These are phyloP conservation scores for Cephus cinctus DNA, from an alignment of 1,140 invertebrate species.

Conservation along the genomic window DNA sequence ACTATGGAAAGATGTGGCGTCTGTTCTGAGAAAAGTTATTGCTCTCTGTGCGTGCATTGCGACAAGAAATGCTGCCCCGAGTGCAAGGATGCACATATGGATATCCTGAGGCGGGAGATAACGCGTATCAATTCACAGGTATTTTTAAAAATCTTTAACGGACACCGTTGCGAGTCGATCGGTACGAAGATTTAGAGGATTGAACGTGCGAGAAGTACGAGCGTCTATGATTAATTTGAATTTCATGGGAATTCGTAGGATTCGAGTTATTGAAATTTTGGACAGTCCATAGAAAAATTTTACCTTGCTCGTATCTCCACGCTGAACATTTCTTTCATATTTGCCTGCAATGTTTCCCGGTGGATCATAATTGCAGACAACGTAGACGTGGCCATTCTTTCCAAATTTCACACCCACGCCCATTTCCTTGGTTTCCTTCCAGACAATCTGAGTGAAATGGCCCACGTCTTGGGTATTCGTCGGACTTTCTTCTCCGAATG, in stretches of 20 bases:
- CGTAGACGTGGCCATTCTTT: conserved; percentile 57
- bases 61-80: conserved; percentile 90
- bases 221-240: too few species aligned
- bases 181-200: too few species aligned
- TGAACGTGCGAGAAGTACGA: too few species aligned
- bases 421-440: conserved; percentile 62
- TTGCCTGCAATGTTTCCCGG: conserved; percentile 65
- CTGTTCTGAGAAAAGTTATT: conserved; percentile 93
- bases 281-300: too few species aligned
- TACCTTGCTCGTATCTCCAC: too few species aligned
- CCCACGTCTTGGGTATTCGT: conserved; percentile 33
- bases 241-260: too few species aligned
- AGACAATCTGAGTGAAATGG: conserved; percentile 66
- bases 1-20: conserved; percentile 85
- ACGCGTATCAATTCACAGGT: conserved; percentile 90
- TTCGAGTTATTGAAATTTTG: too few species aligned
- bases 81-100: conserved; percentile 93
- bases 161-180: too few species aligned
- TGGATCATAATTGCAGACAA: conserved; percentile 71
- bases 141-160: too few species aligned
- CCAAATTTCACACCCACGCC: conserved; percentile 61
- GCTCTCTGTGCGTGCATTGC: conserved; percentile 87
- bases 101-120: conserved; percentile 92
- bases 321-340: conserved; percentile 62
- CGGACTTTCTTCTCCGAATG: conserved; percentile 18